Base-by-base conservation (phyloP, 2,888 invertebrate species). In the Polymixis flavicincta region DNA sequence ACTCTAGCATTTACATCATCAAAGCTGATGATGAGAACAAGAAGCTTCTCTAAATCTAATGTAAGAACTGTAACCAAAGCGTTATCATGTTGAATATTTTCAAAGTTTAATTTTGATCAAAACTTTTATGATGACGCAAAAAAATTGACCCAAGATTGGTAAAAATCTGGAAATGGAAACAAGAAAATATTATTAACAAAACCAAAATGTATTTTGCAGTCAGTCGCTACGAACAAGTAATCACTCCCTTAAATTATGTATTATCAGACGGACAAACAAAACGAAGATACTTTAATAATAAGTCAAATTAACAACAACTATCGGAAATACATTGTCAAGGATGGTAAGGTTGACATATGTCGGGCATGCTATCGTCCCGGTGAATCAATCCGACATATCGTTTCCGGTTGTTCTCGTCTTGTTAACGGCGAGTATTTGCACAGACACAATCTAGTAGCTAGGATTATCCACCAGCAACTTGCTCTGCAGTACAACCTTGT, bases 21-120 rank as follows among this genome's bases (percentile, higher is more conserved):
- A 14, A 37, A 22, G 2, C 11, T 54, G 9, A 32, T 19, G 42
- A 66, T 63, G 60, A 64, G 37, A 81, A 55, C 50, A 85, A 75
- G 67, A 82, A 85, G 42, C 25, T 82, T 71, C 76, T 82, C 85
- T 82, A 76, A 85, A 82, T 76, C 71, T 57, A 82, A 82, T 76
- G 67, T 85, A 54, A 75, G 22, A 84, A 84, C 42, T 37, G 5
- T 22, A 19, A 60, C 25, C 61, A 71, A 52, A 52, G 4, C 22
- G 11, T 48, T n/a, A 45, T n/a, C 32, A 59, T 22, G 8, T 9
- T 17, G 1, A 57, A 57, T 8, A 28, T 17, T 17, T 28, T 17
- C 1, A 57, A 17, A 8, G 25, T 17, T 17, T 57, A 17, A 57
- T 17, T 28, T 28, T 17, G 14, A 9, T 59, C 28, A 32, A 19